Evolutionary conservation across 53 echinoderm and acorn worm species (phyloP).

Genomic region (Henricia sp.): DNA sequence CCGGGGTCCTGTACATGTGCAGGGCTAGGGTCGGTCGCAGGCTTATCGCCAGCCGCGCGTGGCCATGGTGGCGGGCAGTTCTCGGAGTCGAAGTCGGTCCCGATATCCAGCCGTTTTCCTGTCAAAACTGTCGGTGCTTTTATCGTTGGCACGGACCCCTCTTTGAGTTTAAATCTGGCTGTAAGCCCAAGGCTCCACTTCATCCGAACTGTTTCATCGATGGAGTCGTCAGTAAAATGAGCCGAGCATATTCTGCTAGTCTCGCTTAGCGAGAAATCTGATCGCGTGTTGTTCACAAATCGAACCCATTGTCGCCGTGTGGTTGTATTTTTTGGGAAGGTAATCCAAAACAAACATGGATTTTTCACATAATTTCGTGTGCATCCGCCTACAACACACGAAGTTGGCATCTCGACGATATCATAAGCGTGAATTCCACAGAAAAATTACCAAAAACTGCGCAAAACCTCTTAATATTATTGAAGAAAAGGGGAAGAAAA

Average conservation of each 20-base stretch:
- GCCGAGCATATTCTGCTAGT: neutral
- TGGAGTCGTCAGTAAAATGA: neutral
- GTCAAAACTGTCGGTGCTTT: neutral
- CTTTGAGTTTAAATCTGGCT: neutral
- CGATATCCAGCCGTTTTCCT: neutral
- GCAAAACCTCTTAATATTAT: neutral
- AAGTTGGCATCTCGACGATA: slow-evolving; percentile 7
- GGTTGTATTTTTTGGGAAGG: slow-evolving; percentile 18
- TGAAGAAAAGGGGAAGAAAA: neutral
- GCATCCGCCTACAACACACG: slow-evolving; percentile 28
- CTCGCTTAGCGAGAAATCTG: slow-evolving; percentile 17
- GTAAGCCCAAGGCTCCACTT: neutral
- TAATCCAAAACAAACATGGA: neutral
- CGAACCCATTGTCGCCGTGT: slow-evolving; percentile 20
- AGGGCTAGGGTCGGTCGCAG: neutral
- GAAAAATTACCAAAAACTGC: neutral
- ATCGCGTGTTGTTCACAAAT: slow-evolving; percentile 23
- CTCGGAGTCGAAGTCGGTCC: too few relatives aligned
- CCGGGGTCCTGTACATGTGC: neutral
- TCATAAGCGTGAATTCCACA: neutral
- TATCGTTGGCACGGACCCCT: neutral
- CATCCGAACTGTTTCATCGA: neutral
- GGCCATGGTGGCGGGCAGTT: too few relatives aligned
- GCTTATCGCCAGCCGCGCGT: too few relatives aligned
- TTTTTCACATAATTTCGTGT: slow-evolving; percentile 13